These are phyloP conservation scores for Austrofundulus limnaeus DNA, from an alignment of 2,113 vertebrate genomes.

Conservation along the genomic window DNA sequence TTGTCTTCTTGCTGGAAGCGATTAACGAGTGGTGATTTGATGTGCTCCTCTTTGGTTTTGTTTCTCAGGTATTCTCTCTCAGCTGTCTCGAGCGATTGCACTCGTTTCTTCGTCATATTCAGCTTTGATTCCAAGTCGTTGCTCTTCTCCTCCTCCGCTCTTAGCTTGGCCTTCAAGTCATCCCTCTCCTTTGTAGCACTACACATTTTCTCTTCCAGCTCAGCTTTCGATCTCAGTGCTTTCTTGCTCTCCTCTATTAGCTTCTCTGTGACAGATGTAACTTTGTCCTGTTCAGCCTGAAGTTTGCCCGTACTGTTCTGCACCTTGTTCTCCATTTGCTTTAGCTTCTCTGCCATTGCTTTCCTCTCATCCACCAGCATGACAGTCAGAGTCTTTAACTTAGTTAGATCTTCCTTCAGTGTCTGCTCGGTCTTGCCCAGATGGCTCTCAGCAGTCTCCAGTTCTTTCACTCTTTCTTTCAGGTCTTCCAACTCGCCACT, in stretches of 20 bases:
- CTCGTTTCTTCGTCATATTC: slow-evolving; percentile 87
- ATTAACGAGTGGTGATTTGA: slow-evolving; percentile 80
- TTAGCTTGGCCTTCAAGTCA: slow-evolving; percentile 88
- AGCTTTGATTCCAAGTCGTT: slow-evolving; percentile 89
- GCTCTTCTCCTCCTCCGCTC: slow-evolving; percentile 89
- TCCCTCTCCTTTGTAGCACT: slow-evolving; percentile 88
- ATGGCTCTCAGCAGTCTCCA: slow-evolving; percentile 87
- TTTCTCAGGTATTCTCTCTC: slow-evolving; percentile 90
- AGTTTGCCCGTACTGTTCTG: slow-evolving; percentile 88
- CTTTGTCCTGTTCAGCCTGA: slow-evolving; percentile 92
- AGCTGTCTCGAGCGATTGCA: slow-evolving; percentile 88
- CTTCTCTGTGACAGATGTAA: slow-evolving; percentile 91
- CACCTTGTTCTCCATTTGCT: slow-evolving; percentile 92
- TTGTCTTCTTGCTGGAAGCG: slow-evolving; percentile 91
- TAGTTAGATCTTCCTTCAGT: slow-evolving; percentile 93
- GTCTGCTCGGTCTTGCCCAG: slow-evolving; percentile 89
- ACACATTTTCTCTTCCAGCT: slow-evolving; percentile 92
- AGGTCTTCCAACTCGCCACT: slow-evolving; percentile 88
- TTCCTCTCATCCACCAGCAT: slow-evolving; percentile 96
- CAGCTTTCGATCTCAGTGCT: slow-evolving; percentile 89
- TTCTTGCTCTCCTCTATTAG: slow-evolving; percentile 96
- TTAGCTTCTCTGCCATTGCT: slow-evolving; percentile 90
- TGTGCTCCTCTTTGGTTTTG: slow-evolving; percentile 87
- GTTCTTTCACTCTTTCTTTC: slow-evolving; percentile 87
- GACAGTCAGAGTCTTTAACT: slow-evolving; percentile 95